Evolutionary conservation across 37 sponge, comb jelly and placozoan genomes (phyloP).

Genomic region (Chondrosia reniformis): DNA sequence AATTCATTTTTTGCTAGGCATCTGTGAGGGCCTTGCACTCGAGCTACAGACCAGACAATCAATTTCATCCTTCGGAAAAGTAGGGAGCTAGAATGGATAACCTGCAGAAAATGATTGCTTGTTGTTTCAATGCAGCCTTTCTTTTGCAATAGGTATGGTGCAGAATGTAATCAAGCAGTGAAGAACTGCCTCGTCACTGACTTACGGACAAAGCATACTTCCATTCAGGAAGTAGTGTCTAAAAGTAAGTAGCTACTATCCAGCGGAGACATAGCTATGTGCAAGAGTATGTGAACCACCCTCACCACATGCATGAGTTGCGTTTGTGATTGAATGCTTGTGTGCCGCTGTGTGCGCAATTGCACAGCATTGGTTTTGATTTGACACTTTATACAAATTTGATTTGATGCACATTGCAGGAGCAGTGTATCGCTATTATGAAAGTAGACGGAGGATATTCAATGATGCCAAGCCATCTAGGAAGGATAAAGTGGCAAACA

Average conservation of each 20-base stretch:
- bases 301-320: conserved; percentile 3
- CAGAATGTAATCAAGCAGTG: neutral
- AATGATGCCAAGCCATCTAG: conserved; percentile 3
- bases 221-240: neutral
- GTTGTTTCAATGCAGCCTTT: conserved; percentile 2
- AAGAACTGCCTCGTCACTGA: conserved; percentile 3
- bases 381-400: conserved; percentile 1
- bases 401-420: conserved; percentile 13
- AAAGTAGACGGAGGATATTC: conserved; percentile 17
- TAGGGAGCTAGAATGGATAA: conserved; percentile 2
- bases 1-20: conserved; percentile 2
- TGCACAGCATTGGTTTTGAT: conserved; percentile 2
- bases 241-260: neutral
- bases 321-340: neutral
- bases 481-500: conserved; percentile 7
- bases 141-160: conserved; percentile 2
- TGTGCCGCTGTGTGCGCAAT: conserved; percentile 4
- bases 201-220: neutral
- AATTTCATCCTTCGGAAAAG: neutral
- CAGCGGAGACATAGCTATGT: neutral
- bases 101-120: neutral
- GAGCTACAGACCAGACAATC: neutral
- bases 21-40: conserved; percentile 4
- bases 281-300: conserved; percentile 3
- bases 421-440: conserved; percentile 15